Percentiles rank a stretch among this genome's conserved stretches.
These are phyloP conservation scores for Brachypteracias leptosomus DNA, from an alignment of 2,113 vertebrate genomes.

Conservation along the genomic window DNA sequence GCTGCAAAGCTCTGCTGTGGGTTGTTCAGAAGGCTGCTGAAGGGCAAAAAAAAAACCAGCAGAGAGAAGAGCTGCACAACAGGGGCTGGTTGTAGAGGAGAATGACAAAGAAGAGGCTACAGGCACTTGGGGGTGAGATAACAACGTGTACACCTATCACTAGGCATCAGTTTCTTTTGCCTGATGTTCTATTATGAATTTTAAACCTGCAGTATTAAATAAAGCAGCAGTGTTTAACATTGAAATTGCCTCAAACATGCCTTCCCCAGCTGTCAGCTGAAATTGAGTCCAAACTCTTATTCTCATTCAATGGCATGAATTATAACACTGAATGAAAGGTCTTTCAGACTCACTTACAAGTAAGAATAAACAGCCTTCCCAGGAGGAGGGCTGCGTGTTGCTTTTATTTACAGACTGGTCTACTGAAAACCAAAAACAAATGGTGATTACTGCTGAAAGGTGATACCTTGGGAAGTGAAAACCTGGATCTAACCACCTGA, in stretches of 20 bases:
- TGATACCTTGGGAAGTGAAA: background rate
- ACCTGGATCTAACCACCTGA: background rate
- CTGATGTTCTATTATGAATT: background rate
- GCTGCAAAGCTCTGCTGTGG: background rate
- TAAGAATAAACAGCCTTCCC: background rate
- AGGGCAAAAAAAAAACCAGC: background rate
- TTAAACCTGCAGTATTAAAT: background rate
- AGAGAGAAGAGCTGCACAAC: background rate
- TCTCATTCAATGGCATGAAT: background rate
- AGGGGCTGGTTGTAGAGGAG: background rate
- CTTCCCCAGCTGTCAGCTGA: background rate
- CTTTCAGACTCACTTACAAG: background rate
- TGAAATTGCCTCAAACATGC: background rate
- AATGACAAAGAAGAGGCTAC: background rate
- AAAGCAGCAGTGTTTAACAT: background rate
- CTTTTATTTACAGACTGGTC: background rate
- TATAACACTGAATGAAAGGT: background rate
- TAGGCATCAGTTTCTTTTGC: background rate
- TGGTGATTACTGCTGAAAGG: background rate
- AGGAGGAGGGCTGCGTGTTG: background rate
- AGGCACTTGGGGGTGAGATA: background rate
- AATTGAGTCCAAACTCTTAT: background rate
- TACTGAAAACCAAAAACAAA: background rate
- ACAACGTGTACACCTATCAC: accelerated
- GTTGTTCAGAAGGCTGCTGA: background rate